Conservation (phyloP, 1,140 invertebrate species). For the Drosophila obscura region DNA sequence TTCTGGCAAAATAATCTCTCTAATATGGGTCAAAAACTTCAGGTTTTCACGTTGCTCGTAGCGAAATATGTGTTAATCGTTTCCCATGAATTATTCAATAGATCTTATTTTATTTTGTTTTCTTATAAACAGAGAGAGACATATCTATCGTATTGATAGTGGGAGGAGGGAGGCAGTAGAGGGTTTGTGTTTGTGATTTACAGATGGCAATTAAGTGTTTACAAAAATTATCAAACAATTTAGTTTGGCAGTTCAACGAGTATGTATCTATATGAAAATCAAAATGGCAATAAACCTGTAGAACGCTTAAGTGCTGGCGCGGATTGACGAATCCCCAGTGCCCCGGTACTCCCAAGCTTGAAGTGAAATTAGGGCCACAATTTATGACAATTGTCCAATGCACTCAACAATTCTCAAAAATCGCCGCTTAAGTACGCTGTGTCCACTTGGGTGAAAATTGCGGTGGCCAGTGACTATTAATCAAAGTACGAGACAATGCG, state of each 20-base stretch:
- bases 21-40: constrained; percentile 80
- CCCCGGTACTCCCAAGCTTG: neutral
- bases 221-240: constrained; percentile 44
- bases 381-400: constrained; percentile 23
- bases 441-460: constrained; percentile 27
- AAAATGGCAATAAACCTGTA: neutral
- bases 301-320: too few species aligned
- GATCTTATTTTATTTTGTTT: constrained; percentile 33
- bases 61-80: constrained; percentile 73
- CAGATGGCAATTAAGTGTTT: constrained; percentile 51
- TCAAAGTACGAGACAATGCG: neutral
- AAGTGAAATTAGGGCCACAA: constrained; percentile 23
- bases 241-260: constrained; percentile 28
- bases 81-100: constrained; percentile 66
- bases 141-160: constrained; percentile 8
- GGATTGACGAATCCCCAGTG: too few species aligned
- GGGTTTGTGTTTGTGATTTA: constrained; percentile 32
- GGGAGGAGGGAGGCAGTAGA: neutral
- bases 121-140: constrained; percentile 29
- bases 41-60: constrained; percentile 68
- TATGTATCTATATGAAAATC: too few species aligned
- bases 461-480: constrained; percentile 1
- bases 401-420: constrained; percentile 22
- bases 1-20: constrained; percentile 49
- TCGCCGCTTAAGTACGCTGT: constrained; percentile 23